phyloP scores from a whole-genome alignment of 2,888 invertebrate species.

The Drosophila dives region DNA sequence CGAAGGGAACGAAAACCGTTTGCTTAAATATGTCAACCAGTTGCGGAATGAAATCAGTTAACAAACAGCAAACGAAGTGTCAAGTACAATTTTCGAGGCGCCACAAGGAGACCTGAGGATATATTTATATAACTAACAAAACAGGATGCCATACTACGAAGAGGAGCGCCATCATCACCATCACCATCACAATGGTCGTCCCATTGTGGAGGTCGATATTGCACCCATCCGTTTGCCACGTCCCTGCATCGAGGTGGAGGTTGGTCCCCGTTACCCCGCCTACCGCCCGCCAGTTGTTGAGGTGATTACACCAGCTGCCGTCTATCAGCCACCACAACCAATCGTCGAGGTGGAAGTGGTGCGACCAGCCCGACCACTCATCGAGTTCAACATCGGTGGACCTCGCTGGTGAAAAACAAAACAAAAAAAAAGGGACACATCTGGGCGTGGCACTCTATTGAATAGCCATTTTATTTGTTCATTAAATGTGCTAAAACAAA shows the following conservation, averaged over 20 bases:
- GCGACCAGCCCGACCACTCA: constrained; percentile 63
- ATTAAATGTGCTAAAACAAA: constrained; percentile 28
- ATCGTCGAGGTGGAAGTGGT: constrained; percentile 72
- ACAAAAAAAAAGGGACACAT: neutral
- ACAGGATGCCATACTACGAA: constrained; percentile 71
- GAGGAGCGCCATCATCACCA: constrained; percentile 67
- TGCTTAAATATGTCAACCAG: constrained; percentile 66
- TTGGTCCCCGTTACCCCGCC: constrained; percentile 60
- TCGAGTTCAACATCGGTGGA: constrained; percentile 70
- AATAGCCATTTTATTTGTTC: constrained; percentile 44
- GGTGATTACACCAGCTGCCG: constrained; percentile 64
- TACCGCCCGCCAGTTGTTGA: constrained; percentile 57
- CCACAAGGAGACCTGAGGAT: constrained; percentile 22
- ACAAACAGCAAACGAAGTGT: constrained; percentile 28
- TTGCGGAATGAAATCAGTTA: constrained; percentile 53
- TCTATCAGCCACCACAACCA: constrained; percentile 64
- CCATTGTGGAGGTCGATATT: constrained; percentile 80
- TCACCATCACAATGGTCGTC: constrained; percentile 68
- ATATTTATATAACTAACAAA: neutral
- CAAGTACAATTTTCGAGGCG: constrained; percentile 12
- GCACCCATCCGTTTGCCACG: constrained; percentile 70
- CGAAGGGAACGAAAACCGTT: constrained; percentile 14
- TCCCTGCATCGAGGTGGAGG: constrained; percentile 64
- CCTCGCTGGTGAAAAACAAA: constrained; percentile 56
- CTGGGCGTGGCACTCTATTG: constrained; percentile 22